phyloP scores from a whole-genome alignment of 2,113 vertebrate species.

The Verasper variegatus region DNA sequence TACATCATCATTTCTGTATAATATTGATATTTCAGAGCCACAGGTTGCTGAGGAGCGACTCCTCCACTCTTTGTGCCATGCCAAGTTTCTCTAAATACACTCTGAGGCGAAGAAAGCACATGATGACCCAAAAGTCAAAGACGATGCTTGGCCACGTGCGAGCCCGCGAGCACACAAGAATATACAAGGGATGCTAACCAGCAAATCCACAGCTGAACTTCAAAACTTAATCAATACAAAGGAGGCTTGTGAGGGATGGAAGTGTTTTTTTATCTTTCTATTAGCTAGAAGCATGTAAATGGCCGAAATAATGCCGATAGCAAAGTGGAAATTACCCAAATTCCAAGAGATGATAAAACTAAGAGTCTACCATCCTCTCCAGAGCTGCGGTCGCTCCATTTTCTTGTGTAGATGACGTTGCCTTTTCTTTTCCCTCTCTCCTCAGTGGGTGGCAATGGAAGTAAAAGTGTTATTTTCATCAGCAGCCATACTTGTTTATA shows the following conservation, averaged over 20 bases:
- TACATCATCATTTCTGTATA: constrained; percentile 12
- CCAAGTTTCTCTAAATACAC: constrained; percentile 47
- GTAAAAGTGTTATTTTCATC: background rate
- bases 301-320: too few relatives aligned
- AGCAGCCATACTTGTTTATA: too few relatives aligned
- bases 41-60: constrained; percentile 26
- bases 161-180: background rate
- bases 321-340: too few relatives aligned
- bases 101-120: constrained; percentile 4
- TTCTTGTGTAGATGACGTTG: too few relatives aligned
- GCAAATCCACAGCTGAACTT: background rate
- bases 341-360: too few relatives aligned
- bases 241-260: too few relatives aligned
- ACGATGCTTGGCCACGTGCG: background rate
- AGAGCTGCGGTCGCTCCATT: too few relatives aligned
- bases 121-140: constrained; percentile 33
- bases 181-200: background rate
- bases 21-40: constrained; percentile 13
- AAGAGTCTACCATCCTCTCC: too few relatives aligned
- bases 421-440: background rate
- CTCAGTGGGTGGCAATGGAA: background rate
- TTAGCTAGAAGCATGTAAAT: too few relatives aligned
- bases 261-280: too few relatives aligned
- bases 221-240: constrained; percentile 6
- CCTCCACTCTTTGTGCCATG: constrained; percentile 32